Base-by-base conservation (phyloP, 2,797 vertebrate species). In the Acanthurus leucopareius region DNA sequence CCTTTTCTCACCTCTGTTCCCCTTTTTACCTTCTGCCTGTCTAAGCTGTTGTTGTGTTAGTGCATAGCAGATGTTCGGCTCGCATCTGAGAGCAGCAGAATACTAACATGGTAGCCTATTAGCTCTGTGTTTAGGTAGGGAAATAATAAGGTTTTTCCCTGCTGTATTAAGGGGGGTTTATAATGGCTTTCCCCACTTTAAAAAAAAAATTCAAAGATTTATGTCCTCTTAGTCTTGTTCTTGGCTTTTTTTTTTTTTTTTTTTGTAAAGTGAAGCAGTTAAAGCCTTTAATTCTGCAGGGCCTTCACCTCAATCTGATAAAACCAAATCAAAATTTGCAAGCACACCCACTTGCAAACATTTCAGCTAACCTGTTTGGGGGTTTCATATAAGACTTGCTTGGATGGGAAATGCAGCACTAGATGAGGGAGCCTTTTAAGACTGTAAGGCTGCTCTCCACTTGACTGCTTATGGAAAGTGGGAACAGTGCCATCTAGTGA, bases 401-500 rank as follows among this genome's bases (percentile, higher is more conserved):
- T 59, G 69, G 73, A 82, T 84, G 57, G 73, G 35, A 76, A 86
- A 90, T 69, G 75, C 79, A 83, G 69, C 44, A 48, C 65, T 84
- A 86, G 88, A 87, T 86, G 87, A 90, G 86, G 64, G 49, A 72
- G 62, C 57, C 63, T 83, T 83, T 73, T 84, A 32, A 70, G 70
- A 81, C 79, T 68, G 7, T 7, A 59, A 63, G 52, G 73, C 79
- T 69, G 47, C 71, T 79, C 22, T 69, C 72, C 73, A 72, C 56
- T 77, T 67, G 61, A 20, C 65, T 69, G 57, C 44, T 77, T 48
- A 42, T 53, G 86, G 20, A 76, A 91, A 93, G 91, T 87, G 87
- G 73, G 78, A 92, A 93, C 92, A 94, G 89, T 92, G 93, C 90
- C 92, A 93, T 93, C 93, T 93, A 93, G 93, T 93, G 93, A 80